Conservation (phyloP, 1,140 invertebrate species). For the Trichogramma pretiosum region DNA sequence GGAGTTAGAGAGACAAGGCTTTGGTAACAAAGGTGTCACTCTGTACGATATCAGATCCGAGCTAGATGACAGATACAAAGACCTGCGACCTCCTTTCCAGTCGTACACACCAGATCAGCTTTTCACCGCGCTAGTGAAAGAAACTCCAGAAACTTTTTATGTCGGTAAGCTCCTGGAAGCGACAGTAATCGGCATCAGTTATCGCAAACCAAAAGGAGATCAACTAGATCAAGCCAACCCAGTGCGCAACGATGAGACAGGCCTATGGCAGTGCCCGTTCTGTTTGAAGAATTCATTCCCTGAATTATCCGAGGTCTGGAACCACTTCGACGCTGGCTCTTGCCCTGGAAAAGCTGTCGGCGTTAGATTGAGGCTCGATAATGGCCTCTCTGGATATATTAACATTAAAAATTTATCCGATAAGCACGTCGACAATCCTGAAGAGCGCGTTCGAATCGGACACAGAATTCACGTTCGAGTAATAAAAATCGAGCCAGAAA, state of each 20-base stretch:
- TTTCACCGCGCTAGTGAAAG: conserved; percentile 94
- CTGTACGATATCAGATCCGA: conserved; percentile 96
- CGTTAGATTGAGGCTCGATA: conserved; percentile 82
- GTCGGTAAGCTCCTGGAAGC: conserved; percentile 80
- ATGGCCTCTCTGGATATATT: conserved; percentile 90
- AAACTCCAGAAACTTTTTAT: conserved; percentile 91
- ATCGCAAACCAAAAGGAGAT: conserved; percentile 83
- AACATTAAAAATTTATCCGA: conserved; percentile 93
- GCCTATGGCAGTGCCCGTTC: conserved; percentile 95
- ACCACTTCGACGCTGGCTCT: conserved; percentile 91
- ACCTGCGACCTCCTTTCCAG: conserved; percentile 72
- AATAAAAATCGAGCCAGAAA: conserved; percentile 89
- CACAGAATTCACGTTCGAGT: conserved; percentile 91
- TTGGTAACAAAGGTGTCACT: conserved; percentile 95
- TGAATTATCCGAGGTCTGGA: conserved; percentile 94
- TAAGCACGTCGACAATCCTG: conserved; percentile 84
- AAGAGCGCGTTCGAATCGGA: conserved; percentile 77
- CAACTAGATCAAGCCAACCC: conserved; percentile 93
- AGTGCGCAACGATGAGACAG: conserved; percentile 85
- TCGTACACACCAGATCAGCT: conserved; percentile 76
- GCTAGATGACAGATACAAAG: conserved; percentile 87
- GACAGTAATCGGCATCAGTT: conserved; percentile 66
- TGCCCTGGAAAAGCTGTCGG: conserved; percentile 95
- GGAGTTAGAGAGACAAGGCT: conserved; percentile 90
- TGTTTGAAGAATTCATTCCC: conserved; percentile 93